Evolutionary conservation across 2,888 invertebrate species (phyloP), one percentile per base, ranked within the genome.

Genomic region (Vannuccia rotundouncinata): DNA sequence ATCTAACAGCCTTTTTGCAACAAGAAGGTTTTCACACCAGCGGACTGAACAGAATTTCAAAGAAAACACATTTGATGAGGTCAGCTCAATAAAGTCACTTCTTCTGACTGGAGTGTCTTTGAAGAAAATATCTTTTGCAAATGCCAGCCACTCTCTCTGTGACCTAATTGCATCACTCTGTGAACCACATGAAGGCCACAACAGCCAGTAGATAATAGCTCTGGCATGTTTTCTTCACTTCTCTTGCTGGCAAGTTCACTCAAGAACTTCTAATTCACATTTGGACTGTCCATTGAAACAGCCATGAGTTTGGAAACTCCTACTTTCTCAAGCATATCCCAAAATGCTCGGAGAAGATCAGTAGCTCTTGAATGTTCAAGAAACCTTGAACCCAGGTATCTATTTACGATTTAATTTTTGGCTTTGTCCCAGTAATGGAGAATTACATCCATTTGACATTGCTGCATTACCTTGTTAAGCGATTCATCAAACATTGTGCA

Each of bases 61-160:
- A n/a, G 79, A 74, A 59, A 74, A 81, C 10, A 31, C 31, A 31
- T 74, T 1, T 10, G 25, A 45, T 1, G 59, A 27, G n/a, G 81
- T 81, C 17, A 59, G 1, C 5, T 59, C 29, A 25, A 28, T 28
- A 25, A 59, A 77, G 25, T 81, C 80, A 13, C 30, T 59, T 59
- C 77, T 45, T n/a, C 80, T n/a, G 0, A 78, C 81, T 29, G 81
- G 74, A 0, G 74, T 31, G 59, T 79, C 79, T 27, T 81, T 80
- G 31, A 81, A 81, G 27, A 80, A 17, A 60, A 81, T 1, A 74
- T 22, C 1, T 81, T 22, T 0, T 81, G 17, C 5, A 81, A 31
- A 29, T 75, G 13, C 75, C 75, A 75, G 28, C 75, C 29, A 31
- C 30, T 75, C 10, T 13, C 31, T n/a, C 17, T 31, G 31, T 75